Conservation (phyloP, 2,797 vertebrate genomes). For the Hylomyscus alleni region DNA sequence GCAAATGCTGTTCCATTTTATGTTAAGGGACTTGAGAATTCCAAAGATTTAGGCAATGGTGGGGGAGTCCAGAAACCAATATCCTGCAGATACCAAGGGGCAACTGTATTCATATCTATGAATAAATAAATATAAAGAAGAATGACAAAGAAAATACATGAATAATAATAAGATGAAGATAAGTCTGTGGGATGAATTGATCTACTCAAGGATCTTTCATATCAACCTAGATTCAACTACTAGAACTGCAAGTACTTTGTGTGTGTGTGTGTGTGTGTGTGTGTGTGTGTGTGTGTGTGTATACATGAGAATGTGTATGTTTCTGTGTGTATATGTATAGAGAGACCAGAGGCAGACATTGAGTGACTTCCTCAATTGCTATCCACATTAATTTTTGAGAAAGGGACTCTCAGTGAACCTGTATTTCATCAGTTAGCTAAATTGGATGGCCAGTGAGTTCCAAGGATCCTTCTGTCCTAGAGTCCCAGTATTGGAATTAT, state of each 20-base stretch:
- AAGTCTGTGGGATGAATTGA: neutral
- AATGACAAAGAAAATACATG: neutral
- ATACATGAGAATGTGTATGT: neutral
- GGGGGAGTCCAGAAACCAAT: neutral
- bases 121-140: slow-evolving; percentile 50
- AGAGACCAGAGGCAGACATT: neutral
- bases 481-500: neutral
- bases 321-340: too few species aligned
- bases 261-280: neutral
- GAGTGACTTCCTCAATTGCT: neutral
- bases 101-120: neutral
- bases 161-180: neutral
- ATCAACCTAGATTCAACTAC: neutral
- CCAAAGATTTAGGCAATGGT: neutral
- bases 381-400: neutral
- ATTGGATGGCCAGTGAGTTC: neutral
- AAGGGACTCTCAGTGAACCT: neutral
- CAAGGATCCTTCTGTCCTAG: neutral
- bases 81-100: neutral
- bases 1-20: neutral
- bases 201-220: neutral
- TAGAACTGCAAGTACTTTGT: neutral
- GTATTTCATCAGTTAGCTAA: neutral
- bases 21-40: neutral
- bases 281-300: neutral